Evolutionary conservation across 1,140 invertebrate species (phyloP).

Genomic region (Drosophila rufa): DNA sequence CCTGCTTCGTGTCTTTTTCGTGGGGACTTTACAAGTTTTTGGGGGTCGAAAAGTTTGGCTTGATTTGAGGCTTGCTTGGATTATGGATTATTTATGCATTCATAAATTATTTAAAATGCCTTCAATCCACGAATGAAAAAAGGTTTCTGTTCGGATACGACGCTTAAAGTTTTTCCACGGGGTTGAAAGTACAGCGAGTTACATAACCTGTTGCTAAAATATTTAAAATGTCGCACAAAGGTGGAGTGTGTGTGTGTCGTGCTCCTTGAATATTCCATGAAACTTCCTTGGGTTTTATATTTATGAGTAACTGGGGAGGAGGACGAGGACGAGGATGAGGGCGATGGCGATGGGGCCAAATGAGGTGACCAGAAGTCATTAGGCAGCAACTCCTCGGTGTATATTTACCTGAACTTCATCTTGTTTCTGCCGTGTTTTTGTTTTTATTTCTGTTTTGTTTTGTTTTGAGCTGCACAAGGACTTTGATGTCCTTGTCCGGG

Average conservation of each 20-base stretch:
- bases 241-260: constrained; percentile 13
- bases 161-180: constrained; percentile 26
- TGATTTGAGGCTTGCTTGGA: constrained; percentile 51
- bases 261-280: constrained; percentile 50
- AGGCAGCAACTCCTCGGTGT: constrained; percentile 51
- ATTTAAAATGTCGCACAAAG: constrained; percentile 54
- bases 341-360: background rate
- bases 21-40: constrained; percentile 14
- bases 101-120: constrained; percentile 74
- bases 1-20: background rate
- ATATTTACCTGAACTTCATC: constrained; percentile 51
- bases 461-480: constrained; percentile 11
- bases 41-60: constrained; percentile 39
- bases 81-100: constrained; percentile 54
- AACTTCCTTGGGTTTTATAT: constrained; percentile 42
- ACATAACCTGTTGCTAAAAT: constrained; percentile 61
- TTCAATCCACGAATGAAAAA: constrained; percentile 32
- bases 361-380: constrained; percentile 48
- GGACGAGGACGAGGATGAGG: background rate
- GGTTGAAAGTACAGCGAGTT: constrained; percentile 19
- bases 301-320: constrained; percentile 38
- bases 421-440: constrained; percentile 7
- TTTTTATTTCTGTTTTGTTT: background rate
- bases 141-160: constrained; percentile 17
- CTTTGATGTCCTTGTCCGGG: constrained; percentile 48